Evolutionary conservation across 2,797 vertebrate species (phyloP), one percentile per base, ranked within the genome.

Genomic region (Eulemur mongoz): DNA sequence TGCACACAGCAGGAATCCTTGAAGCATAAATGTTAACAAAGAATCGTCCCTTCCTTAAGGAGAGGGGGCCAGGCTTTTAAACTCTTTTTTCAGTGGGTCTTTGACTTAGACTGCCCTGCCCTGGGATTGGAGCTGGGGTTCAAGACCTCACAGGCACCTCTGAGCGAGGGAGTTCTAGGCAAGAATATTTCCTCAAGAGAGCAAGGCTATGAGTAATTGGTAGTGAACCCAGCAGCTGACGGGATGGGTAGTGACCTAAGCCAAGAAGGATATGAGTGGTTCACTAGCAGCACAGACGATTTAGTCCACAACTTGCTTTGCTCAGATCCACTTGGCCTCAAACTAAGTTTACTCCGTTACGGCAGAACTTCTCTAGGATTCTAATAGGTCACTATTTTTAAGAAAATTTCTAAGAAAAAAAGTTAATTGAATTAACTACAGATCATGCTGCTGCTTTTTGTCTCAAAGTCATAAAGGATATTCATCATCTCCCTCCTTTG

Each of bases 211-310:
- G 38, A 73, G 0, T 18, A n/a, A 57, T 67, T 35, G 38, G 30
- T 20, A 67, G 40, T 75, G 45, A 65, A 22, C 1, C 32, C 2
- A 67, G 15, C 0, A 95, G 4, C 27, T 80, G 14, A 50, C 14
- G 57, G 30, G 18, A 40, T 40, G 2, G 4, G 4, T 13, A 8
- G 2, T 48, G 9, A 4, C 0, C 0, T 23, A 48, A 61, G 14
- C 23, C 50, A 59, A 79, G 40, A 30, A 83, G 1, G 7, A 93
- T 61, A 14, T 30, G 12, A 5, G 3, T 73, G 2, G 18, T 27
- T 1, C 2, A 25, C 32, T 18, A 38, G 27, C 11, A 83, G 32
- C 7, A n/a, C 52, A 52, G 59, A 10, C 4, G 27, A 43, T 43
- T 4, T 32, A 22, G 7, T 35, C 9, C 4, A 89, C 14, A 76